Evolutionary conservation across 1,140 invertebrate genomes (phyloP).

Genomic region (Drosophila bocqueti): DNA sequence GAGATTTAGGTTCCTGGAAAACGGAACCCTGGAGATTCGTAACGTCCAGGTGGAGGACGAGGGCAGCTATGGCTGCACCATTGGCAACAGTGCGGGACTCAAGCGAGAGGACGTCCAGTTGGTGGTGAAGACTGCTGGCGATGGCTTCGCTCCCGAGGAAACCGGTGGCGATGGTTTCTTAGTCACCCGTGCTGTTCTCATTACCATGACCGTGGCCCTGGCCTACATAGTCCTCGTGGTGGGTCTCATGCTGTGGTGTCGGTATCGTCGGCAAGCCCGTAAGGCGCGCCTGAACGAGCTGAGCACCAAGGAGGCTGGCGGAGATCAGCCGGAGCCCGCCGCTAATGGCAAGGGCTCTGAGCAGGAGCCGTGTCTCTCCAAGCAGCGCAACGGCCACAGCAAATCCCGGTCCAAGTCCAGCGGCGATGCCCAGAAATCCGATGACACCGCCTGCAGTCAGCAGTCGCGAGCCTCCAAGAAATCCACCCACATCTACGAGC

Average conservation of each 20-base stretch:
- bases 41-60: slow-evolving; percentile 92
- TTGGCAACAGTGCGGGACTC: slow-evolving; percentile 95
- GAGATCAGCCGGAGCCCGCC: slow-evolving; percentile 66
- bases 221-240: slow-evolving; percentile 96
- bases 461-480: slow-evolving; percentile 90
- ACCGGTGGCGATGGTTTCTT: slow-evolving; percentile 86
- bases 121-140: slow-evolving; percentile 88
- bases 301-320: slow-evolving; percentile 69
- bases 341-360: slow-evolving; percentile 80
- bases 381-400: slow-evolving; percentile 82
- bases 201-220: slow-evolving; percentile 95
- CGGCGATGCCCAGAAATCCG: slow-evolving; percentile 88
- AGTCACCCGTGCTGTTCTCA: slow-evolving; percentile 95
- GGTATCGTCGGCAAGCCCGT: slow-evolving; percentile 88
- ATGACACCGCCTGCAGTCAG: slow-evolving; percentile 92
- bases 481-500: slow-evolving; percentile 89
- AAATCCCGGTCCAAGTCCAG: slow-evolving; percentile 86
- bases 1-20: slow-evolving; percentile 91
- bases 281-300: slow-evolving; percentile 75
- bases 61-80: slow-evolving; percentile 95
- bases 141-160: slow-evolving; percentile 85
- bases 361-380: slow-evolving; percentile 81
- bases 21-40: slow-evolving; percentile 93
- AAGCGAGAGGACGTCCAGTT: slow-evolving; percentile 93
- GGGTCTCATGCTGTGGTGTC: slow-evolving; percentile 96